Evolutionary conservation across 2,888 invertebrate genomes (phyloP), one percentile per base, ranked within the genome.

Genomic region (Leucoptera coffeella): DNA sequence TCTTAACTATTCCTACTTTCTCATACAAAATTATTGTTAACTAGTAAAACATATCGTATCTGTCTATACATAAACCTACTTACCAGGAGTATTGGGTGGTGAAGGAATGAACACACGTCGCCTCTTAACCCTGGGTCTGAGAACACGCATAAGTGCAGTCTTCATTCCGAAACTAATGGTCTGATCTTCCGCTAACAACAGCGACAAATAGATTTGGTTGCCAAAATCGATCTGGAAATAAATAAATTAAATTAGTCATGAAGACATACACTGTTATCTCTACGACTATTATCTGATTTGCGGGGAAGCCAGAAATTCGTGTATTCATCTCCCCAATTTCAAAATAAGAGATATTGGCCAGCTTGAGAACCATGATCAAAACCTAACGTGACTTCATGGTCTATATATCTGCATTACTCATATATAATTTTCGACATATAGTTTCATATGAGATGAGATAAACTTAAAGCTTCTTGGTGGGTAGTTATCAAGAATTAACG

Each of bases 121-220:
- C 29, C 82, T 74, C 47, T 83, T 83, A 4, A 80, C 74, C 37
- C 85, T 73, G 0, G 93, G 92, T 34, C 90, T 77, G 10, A 94
- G 60, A 1, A 88, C 83, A 34, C 89, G 67, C 45, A 92, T 85
- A 24, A 95, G 73, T 1, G 93, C 93, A 29, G 90, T 85, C 49
- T 92, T 93, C 7, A 92, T 87, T 34, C 91, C 89, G 46, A 93
- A 94, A 39, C 93, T 90, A 21, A 94, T 87, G 22, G 77, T 72
- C 24, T 83, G 80, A 39, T 94, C 90, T 34, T 85, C 80, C 33
- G 85, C 85, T 13, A 94, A 65, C 8, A 95, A 67, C 15, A 95
- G 65, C 14, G 85, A 83, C 15, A 91, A 67, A 42, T 91, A 92
- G 30, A 86, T 76, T 46, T 80, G 78, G 26, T 80, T 78, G n/a